phyloP scores from a whole-genome alignment of 2,797 vertebrate species.

The Odontamblyopus lacepedii region DNA sequence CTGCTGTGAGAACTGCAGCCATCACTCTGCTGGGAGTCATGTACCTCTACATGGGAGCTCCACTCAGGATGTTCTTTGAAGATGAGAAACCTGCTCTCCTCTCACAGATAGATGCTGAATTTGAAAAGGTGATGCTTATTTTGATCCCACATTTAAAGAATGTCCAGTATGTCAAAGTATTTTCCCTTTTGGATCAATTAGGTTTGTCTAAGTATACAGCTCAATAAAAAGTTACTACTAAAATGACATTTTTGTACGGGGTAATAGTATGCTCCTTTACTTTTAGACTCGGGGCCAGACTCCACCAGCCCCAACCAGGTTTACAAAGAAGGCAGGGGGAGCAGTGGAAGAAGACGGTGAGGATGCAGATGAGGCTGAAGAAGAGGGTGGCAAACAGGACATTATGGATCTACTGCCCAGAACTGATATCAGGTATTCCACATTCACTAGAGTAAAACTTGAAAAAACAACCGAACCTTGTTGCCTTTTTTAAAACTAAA shows the following conservation, averaged over 20 bases:
- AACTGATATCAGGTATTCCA: constrained; percentile 85
- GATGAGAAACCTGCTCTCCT: constrained; percentile 97
- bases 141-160: neutral
- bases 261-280: constrained; percentile 44
- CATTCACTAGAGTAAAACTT: neutral
- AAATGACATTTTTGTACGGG: too few species aligned
- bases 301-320: constrained; percentile 83
- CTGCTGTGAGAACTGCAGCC: constrained; percentile 91
- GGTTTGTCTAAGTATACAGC: neutral
- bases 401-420: constrained; percentile 93
- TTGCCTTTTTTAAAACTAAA: neutral
- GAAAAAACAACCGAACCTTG: neutral
- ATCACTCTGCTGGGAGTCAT: constrained; percentile 94
- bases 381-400: constrained; percentile 79
- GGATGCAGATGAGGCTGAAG: constrained; percentile 76
- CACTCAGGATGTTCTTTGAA: constrained; percentile 96
- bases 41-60: constrained; percentile 93
- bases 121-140: constrained; percentile 87
- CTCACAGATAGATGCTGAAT: constrained; percentile 92
- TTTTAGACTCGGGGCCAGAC: constrained; percentile 92
- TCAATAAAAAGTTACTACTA: too few species aligned
- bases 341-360: constrained; percentile 69
- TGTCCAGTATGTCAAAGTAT: neutral
- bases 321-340: constrained; percentile 66
- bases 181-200: neutral